Evolutionary conservation across 2,888 invertebrate genomes (phyloP).

Genomic region (Belgica antarctica): DNA sequence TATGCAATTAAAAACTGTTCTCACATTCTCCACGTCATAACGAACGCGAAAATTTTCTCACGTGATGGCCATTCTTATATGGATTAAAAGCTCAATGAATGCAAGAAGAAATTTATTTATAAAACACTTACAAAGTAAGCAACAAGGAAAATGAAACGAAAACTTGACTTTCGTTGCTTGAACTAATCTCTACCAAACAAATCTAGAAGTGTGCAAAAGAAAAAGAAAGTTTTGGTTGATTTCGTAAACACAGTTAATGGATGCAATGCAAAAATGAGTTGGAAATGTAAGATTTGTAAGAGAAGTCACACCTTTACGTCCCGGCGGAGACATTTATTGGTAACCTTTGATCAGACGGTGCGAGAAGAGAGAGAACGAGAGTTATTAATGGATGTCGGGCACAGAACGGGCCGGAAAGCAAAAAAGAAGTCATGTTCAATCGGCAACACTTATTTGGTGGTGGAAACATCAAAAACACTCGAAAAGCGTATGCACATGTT

Average conservation of each 20-base stretch:
- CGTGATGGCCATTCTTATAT: too few relatives aligned
- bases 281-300: neutral
- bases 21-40: too few relatives aligned
- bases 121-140: slow-evolving; percentile 16
- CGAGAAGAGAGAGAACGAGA: neutral
- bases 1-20: too few relatives aligned
- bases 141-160: neutral
- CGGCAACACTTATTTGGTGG: neutral
- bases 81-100: too few relatives aligned
- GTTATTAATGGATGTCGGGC: neutral
- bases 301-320: neutral
- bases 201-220: neutral
- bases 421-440: neutral
- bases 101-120: too few relatives aligned
- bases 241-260: neutral
- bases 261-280: neutral
- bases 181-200: slow-evolving; percentile 13
- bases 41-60: too few relatives aligned
- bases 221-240: neutral
- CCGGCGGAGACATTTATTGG: slow-evolving; percentile 3
- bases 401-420: neutral
- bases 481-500: neutral
- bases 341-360: neutral
- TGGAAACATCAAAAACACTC: neutral
- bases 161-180: neutral